A percentile compares a stretch with the other conserved stretches of the same genome.
Evolutionary conservation across 2,797 vertebrate species (phyloP).

Genomic region (Crotalus adamanteus): DNA sequence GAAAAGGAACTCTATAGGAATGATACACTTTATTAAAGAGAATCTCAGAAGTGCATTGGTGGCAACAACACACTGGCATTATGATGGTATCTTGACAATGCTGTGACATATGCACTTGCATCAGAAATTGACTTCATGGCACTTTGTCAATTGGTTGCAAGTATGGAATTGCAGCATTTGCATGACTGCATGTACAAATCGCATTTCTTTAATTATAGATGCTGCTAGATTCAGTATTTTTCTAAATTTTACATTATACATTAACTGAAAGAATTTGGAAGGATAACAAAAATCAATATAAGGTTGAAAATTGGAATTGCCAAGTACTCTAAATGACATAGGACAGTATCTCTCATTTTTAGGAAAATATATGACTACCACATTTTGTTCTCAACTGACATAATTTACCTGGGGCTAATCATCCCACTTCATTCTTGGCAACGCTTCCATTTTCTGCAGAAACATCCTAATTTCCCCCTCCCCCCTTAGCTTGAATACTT

Average conservation of each 20-base stretch:
- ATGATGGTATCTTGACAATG: neutral
- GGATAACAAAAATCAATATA: neutral
- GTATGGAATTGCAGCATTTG: neutral
- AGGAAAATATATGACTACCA: neutral
- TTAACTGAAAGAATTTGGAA: neutral
- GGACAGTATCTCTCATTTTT: neutral
- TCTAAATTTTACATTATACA: neutral
- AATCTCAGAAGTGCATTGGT: neutral
- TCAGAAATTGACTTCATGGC: neutral
- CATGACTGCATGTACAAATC: neutral
- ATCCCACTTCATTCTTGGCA: neutral
- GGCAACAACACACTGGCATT: neutral
- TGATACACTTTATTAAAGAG: neutral
- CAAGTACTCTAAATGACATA: neutral
- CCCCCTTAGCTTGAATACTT: neutral
- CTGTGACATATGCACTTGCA: neutral
- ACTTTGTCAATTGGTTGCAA: neutral
- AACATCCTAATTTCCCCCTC: neutral
- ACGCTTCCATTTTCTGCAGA: neutral
- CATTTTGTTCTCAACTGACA: neutral
- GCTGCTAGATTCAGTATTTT: neutral
- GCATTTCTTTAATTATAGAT: neutral
- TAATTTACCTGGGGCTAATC: neutral
- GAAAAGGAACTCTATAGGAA: neutral
- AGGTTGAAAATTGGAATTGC: neutral